phyloP scores from a whole-genome alignment of 1,140 invertebrate genomes.

The Meloidogyne exigua region DNA sequence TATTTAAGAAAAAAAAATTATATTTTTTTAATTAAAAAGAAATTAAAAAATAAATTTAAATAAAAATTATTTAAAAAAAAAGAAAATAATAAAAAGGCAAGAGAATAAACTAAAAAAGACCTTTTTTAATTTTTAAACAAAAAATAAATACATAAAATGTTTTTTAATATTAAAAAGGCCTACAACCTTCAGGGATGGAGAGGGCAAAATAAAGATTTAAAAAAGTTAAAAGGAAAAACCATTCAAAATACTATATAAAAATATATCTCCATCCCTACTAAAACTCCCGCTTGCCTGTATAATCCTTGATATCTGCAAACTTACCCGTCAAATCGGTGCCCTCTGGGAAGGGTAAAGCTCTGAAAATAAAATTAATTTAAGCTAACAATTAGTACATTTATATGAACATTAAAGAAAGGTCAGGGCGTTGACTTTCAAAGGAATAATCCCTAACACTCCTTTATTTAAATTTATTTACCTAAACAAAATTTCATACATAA shows the following conservation, averaged over 20 bases:
- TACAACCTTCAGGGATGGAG: too few species aligned
- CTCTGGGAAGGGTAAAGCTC: not conserved
- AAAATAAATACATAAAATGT: not conserved
- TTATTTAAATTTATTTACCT: slow-evolving; percentile 29
- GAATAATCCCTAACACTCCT: too few species aligned
- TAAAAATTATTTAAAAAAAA: not conserved
- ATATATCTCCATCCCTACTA: not conserved
- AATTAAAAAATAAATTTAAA: not conserved
- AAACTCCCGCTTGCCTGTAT: not conserved
- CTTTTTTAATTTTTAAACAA: not conserved
- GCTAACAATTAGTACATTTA: too few species aligned
- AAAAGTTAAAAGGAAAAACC: not conserved
- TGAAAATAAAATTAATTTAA: not conserved
- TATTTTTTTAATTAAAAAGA: not conserved
- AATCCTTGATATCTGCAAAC: slow-evolving; percentile 5
- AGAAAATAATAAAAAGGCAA: not conserved
- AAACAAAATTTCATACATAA: slow-evolving; percentile 63
- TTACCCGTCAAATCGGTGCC: slow-evolving; percentile 24
- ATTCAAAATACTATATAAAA: not conserved
- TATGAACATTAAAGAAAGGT: too few species aligned
- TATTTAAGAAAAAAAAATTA: slow-evolving; percentile 8
- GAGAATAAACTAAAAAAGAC: not conserved
- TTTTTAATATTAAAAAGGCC: too few species aligned
- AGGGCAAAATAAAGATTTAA: too few species aligned
- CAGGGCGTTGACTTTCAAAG: too few species aligned